Evolutionary conservation across 2,888 invertebrate genomes (phyloP).

Genomic region (Diadromus collaris): DNA sequence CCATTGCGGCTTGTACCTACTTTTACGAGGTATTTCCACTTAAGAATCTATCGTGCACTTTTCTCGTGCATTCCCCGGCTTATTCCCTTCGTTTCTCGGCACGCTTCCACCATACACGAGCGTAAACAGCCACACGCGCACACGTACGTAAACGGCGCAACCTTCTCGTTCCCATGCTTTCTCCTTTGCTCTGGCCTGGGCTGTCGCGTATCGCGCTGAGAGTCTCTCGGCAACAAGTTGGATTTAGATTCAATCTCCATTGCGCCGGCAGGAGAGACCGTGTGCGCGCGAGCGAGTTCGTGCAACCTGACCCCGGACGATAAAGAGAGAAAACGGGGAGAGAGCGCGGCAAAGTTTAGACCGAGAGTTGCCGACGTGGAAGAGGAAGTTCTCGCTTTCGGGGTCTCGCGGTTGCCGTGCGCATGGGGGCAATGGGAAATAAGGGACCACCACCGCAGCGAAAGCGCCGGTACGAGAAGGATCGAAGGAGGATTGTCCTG

Average conservation of each 20-base stretch:
- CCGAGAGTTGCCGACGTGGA: conserved; percentile 60
- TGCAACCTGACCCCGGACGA: conserved; percentile 4
- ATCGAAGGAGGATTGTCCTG: conserved; percentile 36
- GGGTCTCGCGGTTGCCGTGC: conserved; percentile 49
- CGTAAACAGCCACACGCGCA: background rate
- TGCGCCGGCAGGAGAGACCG: conserved; percentile 36
- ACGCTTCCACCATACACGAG: conserved; percentile 7
- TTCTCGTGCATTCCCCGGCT: conserved; percentile 24
- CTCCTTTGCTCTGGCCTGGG: conserved; percentile 22
- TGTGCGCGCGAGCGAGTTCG: conserved; percentile 31
- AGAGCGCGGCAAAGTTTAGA: conserved; percentile 64
- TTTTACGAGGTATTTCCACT: conserved; percentile 47
- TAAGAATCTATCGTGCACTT: conserved; percentile 30
- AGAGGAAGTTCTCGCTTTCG: conserved; percentile 62
- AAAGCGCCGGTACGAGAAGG: conserved; percentile 23
- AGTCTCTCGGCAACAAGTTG: conserved; percentile 63
- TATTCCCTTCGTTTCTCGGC: conserved; percentile 35
- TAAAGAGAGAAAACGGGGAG: conserved; percentile 28
- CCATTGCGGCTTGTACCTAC: conserved; percentile 29
- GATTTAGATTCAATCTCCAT: conserved; percentile 65
- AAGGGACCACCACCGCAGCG: background rate
- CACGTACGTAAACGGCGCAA: background rate
- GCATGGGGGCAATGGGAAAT: conserved; percentile 48
- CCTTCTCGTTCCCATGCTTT: conserved; percentile 20
- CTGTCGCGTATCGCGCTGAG: conserved; percentile 50